A percentile compares a stretch with the other conserved stretches of the same genome.
These are phyloP conservation scores for Crocidura indochinensis DNA, from an alignment of 2,797 vertebrate species.

Conservation along the genomic window DNA sequence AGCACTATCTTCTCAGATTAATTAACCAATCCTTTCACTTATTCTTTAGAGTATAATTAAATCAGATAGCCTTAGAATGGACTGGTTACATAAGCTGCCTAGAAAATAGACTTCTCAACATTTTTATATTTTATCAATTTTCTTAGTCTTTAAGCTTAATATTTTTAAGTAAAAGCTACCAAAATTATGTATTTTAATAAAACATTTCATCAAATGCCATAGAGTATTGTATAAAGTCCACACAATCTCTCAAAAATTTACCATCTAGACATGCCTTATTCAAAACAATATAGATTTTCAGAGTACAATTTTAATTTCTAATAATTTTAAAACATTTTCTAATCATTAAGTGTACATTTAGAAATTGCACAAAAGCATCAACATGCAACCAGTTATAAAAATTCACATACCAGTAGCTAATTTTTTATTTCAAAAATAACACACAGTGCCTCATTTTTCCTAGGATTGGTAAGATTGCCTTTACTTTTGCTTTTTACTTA, in stretches of 20 bases:
- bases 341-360: conserved; percentile 1
- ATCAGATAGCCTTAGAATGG: conserved; percentile 65
- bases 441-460: conserved; percentile 21
- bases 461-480: not conserved
- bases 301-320: conserved; percentile 51
- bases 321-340: conserved; percentile 19
- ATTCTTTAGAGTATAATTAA: conserved; percentile 76
- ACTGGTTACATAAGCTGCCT: conserved; percentile 56
- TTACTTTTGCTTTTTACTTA: conserved; percentile 44
- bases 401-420: accelerated
- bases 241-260: not conserved
- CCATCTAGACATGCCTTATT: not conserved
- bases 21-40: conserved; percentile 80
- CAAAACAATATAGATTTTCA: conserved; percentile 67
- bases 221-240: not conserved
- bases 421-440: not conserved
- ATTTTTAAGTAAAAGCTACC: conserved; percentile 36
- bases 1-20: conserved; percentile 70
- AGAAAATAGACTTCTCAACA: conserved; percentile 65
- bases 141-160: conserved; percentile 53
- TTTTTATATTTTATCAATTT: not conserved
- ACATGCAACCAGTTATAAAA: not conserved
- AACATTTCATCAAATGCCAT: conserved; percentile 39
- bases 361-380: not conserved
- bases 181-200: conserved; percentile 25